Evolutionary conservation across 2,113 vertebrate genomes (phyloP).

Genomic region (Nycticorax nycticorax): DNA sequence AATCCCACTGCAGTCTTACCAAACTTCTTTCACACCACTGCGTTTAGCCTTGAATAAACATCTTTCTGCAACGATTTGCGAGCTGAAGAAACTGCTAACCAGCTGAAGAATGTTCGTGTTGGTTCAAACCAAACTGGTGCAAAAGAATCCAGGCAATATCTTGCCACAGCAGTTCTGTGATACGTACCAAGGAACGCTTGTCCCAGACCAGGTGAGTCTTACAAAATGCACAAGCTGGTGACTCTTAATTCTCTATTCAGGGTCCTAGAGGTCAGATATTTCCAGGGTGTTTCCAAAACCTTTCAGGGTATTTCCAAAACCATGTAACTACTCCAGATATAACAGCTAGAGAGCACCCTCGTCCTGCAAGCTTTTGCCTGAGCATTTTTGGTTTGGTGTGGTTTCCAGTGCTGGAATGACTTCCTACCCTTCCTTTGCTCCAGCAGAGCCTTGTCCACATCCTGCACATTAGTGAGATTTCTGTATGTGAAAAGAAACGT

Average conservation of each 20-base stretch:
- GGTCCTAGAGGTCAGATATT: neutral
- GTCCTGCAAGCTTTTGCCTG: neutral
- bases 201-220: neutral
- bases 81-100: neutral
- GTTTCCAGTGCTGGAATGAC: neutral
- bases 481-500: neutral
- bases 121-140: neutral
- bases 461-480: neutral
- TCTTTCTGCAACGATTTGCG: neutral
- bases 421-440: neutral
- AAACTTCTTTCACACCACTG: neutral
- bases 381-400: neutral
- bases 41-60: neutral
- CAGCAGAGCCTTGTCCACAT: neutral
- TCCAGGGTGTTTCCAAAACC: neutral
- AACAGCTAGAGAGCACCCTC: neutral
- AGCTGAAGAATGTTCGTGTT: accelerated
- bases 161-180: neutral
- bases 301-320: neutral
- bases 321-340: accelerated
- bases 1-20: neutral
- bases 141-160: neutral
- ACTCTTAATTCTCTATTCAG: neutral
- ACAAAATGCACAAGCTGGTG: neutral
- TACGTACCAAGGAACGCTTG: accelerated